Evolutionary conservation across 1,140 invertebrate genomes (phyloP), one percentile per base, ranked within the genome.

Genomic region (Aplysia californica): DNA sequence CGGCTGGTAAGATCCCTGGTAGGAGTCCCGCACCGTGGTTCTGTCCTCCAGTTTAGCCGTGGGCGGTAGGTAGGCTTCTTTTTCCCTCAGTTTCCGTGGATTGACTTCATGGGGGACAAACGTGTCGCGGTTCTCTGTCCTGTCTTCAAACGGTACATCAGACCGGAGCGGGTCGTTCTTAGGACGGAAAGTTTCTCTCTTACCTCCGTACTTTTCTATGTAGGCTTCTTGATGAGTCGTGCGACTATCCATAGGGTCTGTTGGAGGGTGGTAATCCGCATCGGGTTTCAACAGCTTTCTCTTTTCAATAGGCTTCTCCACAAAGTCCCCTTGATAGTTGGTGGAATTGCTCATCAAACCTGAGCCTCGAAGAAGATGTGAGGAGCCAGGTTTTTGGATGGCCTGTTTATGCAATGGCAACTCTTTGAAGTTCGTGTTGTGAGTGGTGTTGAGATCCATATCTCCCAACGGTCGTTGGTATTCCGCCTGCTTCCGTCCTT

Each of bases 21-120:
- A 81, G n/a, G 75, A 77, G 21, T 79, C 80, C 29, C 33, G 36
- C 3, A 39, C 68, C 20, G 80, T 81, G 3, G 80, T 81, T 44
- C 72, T 70, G 36, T 69, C 78, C 15, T 77, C 65, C 58, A 81
- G 76, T 1, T 67, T 69, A n/a, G 64, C 67, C 21, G 50, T 50
- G 6, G 80, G 77, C 3, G 80, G 70, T 26, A 65, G n/a, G 75
- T 79, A 73, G 2, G 36, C 31, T 33, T 81, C 61, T 44, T 18
- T 69, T 18, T 55, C 38, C 21, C 66, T 33, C 20, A 38, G 41
- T 21, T 71, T 44, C 55, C 67, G 70, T 3, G 77, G 75, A 3
- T 68, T 69, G 23, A 81, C n/a, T 3, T 75, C 35, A 23, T 81
- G 68, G 33, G 56, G 39, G n/a, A 72, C 69, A 71, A 71, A 81